phyloP scores from a whole-genome alignment of 2,888 invertebrate species.

The Brachynemurus nebulosus region DNA sequence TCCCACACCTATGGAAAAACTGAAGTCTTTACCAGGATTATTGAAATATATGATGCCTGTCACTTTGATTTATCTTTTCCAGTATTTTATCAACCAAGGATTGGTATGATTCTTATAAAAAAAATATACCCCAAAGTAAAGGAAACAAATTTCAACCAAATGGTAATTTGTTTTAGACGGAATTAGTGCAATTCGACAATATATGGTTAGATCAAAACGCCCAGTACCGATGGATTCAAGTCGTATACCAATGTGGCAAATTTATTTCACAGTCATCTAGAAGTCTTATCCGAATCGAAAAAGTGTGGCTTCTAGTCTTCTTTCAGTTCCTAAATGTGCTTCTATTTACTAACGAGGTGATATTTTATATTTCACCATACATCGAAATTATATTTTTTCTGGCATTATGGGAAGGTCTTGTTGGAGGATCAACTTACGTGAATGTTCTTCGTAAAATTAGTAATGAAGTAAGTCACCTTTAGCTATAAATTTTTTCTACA shows the following conservation, averaged over 20 bases:
- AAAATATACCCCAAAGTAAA: too few species aligned
- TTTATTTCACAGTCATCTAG: conserved; percentile 72
- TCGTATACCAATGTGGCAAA: conserved; percentile 71
- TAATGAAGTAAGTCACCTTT: too few species aligned
- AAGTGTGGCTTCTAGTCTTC: conserved; percentile 57
- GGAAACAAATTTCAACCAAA: too few species aligned
- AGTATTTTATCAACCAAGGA: conserved; percentile 82
- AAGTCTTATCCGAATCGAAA: conserved; percentile 48
- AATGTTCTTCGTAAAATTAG: conserved; percentile 68
- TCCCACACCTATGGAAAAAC: background rate
- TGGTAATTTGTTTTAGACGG: conserved; percentile 56
- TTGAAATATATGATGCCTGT: conserved; percentile 65
- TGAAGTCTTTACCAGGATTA: conserved; percentile 40
- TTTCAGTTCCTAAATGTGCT: conserved; percentile 51
- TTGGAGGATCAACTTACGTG: conserved; percentile 69
- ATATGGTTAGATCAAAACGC: conserved; percentile 40
- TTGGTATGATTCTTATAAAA: conserved; percentile 41
- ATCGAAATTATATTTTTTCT: conserved; percentile 51
- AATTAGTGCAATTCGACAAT: conserved; percentile 55
- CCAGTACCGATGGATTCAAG: conserved; percentile 73
- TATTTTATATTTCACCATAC: conserved; percentile 46
- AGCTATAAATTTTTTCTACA: too few species aligned
- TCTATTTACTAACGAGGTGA: conserved; percentile 46
- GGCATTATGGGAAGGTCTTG: conserved; percentile 57
- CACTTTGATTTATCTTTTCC: conserved; percentile 62